Evolutionary conservation across 2,113 vertebrate genomes (phyloP), one percentile per base, ranked within the genome.

Genomic region (Furnarius figulus): DNA sequence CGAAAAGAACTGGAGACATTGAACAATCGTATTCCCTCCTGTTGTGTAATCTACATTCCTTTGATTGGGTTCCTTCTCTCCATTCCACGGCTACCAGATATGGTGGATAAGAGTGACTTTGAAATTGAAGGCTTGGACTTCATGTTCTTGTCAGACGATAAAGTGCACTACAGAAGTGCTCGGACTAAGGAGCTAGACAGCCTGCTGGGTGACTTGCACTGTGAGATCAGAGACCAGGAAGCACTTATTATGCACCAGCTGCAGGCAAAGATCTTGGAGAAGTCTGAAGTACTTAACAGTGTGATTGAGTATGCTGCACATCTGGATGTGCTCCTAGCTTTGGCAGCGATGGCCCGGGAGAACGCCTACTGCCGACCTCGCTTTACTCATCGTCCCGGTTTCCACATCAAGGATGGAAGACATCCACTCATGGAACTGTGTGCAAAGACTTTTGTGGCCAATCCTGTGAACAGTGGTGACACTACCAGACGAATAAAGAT

Each of bases 61-160:
- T 97, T 99, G 98, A 99, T 99, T 68, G 99, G 99, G 79, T 99
- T 99, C 93, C 98, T 99, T 71, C 99, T 99, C 25, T 98, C 98
- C 85, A 96, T 99, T 90, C 99, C 99, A 92, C 98, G 98, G 46
- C 97, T 99, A 49, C 98, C 99, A 82, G 98, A 88, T 73, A 99
- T 99, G 99, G 93, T 98, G 71, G 98, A 99, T 59, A 98, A 98
- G 90, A 98, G 96, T 58, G 98, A 99, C 96, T 99, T 99, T 31
- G 98, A 99, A 96, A 99, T 99, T 5, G 97, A 98, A 63, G 99
- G 99, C 17, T 98, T 99, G 92, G 98, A 99, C 92, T 99, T 99
- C 88, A 99, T 99, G 98, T 99, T 99, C 96, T 97, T 99, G 61
- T 99, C 99, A 83, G 98, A 99, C 17, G 98, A 99, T 47, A 98